Evolutionary conservation across 2,888 invertebrate species (phyloP).

Genomic region (Biston stratarius): DNA sequence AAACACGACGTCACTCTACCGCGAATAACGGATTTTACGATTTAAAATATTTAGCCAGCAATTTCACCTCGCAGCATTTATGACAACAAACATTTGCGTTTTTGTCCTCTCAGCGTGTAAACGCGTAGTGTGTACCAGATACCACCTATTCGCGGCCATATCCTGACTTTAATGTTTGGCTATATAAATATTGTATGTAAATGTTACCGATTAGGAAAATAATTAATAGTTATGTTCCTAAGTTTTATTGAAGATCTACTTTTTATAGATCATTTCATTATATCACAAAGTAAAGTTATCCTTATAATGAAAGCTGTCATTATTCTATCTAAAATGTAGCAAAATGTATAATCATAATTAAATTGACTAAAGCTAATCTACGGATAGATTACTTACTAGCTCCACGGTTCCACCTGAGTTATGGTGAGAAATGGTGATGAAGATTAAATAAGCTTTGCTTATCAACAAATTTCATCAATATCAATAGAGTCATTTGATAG

Average conservation of each 20-base stretch:
- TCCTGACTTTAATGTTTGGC: conserved; percentile 23
- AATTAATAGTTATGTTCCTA: not conserved
- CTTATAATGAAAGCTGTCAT: too few relatives aligned
- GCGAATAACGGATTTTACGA: conserved; percentile 79
- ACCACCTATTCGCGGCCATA: conserved; percentile 25
- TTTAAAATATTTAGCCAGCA: conserved; percentile 80
- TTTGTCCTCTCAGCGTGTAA: conserved; percentile 55
- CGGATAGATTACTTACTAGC: too few relatives aligned
- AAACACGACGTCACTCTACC: conserved; percentile 76
- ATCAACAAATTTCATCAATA: too few relatives aligned
- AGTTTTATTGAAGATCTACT: not conserved
- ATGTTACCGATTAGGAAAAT: conserved; percentile 12
- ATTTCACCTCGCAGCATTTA: conserved; percentile 73
- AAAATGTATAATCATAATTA: too few relatives aligned
- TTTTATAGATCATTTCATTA: too few relatives aligned
- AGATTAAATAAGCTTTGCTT: too few relatives aligned
- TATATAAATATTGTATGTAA: conserved; percentile 24
- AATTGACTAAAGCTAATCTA: too few relatives aligned
- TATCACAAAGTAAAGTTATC: too few relatives aligned
- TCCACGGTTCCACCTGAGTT: too few relatives aligned
- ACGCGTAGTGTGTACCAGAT: conserved; percentile 19
- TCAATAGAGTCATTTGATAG: too few relatives aligned
- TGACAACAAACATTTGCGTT: conserved; percentile 74
- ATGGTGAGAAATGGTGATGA: too few relatives aligned
- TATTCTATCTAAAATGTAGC: too few relatives aligned